Base-by-base conservation (phyloP, 2,888 invertebrate genomes). In the Agriopis aurantiaria region DNA sequence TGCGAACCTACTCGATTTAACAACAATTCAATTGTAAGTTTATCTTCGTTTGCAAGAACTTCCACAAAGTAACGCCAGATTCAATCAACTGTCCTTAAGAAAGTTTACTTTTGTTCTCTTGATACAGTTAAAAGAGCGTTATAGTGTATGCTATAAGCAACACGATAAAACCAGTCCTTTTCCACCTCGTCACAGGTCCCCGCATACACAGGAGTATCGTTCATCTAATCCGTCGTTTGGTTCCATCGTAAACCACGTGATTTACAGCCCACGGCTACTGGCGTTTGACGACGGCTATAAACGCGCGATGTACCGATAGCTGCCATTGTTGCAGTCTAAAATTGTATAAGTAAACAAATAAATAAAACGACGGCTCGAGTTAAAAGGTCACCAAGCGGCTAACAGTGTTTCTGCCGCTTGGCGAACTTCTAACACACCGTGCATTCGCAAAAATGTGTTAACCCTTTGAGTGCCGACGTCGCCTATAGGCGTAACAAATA, bases 161-260 rank as follows among this genome's bases (percentile, higher is more conserved):
- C 8, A 14, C 45, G 33, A 60, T 41, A 43, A 52, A 43, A 41
- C 8, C 66, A 33, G 48, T 23, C 48, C 23, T 8, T 60, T 60
- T 49, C 41, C 65, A 59, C 53, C 51, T 66, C 53, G 49, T 66
- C 48, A 48, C 61, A 56, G 17, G 14, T 57, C 11, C 53, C 45
- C 51, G 43, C 45, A 33, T 57, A 63, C 49, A 59, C 59, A 63
- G 68, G 65, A 60, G 73, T 69, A 73, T 75, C 66, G 62, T 66
- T 63, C 72, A 63, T 68, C 71, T 69, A 72, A 74, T 74, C 65
- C 71, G 49, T 57, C 70, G 67, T 75, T 73, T 72, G 75, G 67
- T 63, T 53, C 63, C 67, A 71, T 77, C 78, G 78, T 79, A 78
- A 79, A 78, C 65, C 51, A 65, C 23, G 40, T 77, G 76, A 76